phyloP scores from a whole-genome alignment of 2,797 vertebrate genomes.

The Uromys caudimaculatus region DNA sequence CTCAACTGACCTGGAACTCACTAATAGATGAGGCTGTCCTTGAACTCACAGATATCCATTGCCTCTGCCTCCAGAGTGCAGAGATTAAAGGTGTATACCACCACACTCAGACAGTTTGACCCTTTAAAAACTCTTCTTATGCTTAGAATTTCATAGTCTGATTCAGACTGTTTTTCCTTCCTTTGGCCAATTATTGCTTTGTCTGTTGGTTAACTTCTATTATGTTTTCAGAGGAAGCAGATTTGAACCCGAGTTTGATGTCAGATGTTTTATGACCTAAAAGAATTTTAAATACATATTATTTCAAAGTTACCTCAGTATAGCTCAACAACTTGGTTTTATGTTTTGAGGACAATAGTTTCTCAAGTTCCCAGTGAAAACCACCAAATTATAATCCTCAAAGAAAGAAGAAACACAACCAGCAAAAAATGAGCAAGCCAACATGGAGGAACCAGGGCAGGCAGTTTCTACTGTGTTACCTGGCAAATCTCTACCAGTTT shows the following conservation, averaged over 20 bases:
- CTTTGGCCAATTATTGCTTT: not conserved
- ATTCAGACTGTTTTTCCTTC: not conserved
- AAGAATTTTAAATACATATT: not conserved
- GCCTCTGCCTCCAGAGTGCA: not conserved
- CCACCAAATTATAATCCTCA: constrained; percentile 1
- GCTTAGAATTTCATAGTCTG: not conserved
- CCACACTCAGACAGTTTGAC: not conserved
- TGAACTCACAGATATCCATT: not conserved
- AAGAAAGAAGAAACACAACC: not conserved
- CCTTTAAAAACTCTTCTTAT: constrained; percentile 60
- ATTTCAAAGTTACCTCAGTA: not conserved
- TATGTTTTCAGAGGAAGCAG: not conserved
- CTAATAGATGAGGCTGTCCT: not conserved
- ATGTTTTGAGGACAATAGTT: constrained; percentile 23
- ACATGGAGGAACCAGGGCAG: not conserved
- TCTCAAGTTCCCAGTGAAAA: constrained; percentile 40
- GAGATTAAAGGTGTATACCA: not conserved
- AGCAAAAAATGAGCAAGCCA: constrained; percentile 8
- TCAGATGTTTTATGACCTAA: not conserved
- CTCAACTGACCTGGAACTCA: not conserved
- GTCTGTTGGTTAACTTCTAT: not conserved
- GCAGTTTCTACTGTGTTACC: not conserved
- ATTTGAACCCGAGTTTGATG: not conserved
- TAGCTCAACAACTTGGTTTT: constrained; percentile 37
- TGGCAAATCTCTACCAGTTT: not conserved